Evolutionary conservation across 2,888 invertebrate genomes (phyloP).

Genomic region (Ametastegia equiseti): DNA sequence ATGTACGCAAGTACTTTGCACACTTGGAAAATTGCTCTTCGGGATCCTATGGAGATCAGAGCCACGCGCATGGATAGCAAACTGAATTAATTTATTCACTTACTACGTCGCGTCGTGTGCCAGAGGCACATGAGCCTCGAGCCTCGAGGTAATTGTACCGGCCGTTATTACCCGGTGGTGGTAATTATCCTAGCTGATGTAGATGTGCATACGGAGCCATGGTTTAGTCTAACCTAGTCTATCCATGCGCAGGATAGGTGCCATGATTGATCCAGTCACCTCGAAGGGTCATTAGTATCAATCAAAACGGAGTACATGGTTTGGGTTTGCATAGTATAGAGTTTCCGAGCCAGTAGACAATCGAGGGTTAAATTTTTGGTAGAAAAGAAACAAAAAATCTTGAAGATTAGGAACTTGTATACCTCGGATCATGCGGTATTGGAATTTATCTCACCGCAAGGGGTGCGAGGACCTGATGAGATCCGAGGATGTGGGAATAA

Average conservation of each 20-base stretch:
- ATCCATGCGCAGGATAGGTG: background rate
- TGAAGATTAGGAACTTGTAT: too few relatives aligned
- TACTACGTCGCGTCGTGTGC: background rate
- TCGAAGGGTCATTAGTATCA: background rate
- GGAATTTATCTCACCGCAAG: too few relatives aligned
- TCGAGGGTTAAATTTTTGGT: too few relatives aligned
- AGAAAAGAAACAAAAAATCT: too few relatives aligned
- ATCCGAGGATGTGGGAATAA: background rate
- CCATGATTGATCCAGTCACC: background rate
- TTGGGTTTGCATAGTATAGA: background rate
- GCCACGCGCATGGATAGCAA: background rate
- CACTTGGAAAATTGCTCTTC: too few relatives aligned
- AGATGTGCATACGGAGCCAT: background rate
- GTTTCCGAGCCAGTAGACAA: too few relatives aligned
- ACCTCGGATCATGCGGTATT: too few relatives aligned
- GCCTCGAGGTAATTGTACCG: background rate
- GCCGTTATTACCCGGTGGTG: background rate
- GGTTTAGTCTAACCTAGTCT: too few relatives aligned
- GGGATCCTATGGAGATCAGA: background rate
- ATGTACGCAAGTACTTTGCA: too few relatives aligned
- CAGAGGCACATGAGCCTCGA: background rate
- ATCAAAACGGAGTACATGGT: background rate
- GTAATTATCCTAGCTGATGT: background rate
- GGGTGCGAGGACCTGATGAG: too few relatives aligned
- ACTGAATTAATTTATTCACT: slow-evolving; percentile 22